Percentiles rank a stretch among this genome's conserved stretches.
Evolutionary conservation across 2,888 invertebrate species (phyloP).

Genomic region (Caenorhabditis wallacei): DNA sequence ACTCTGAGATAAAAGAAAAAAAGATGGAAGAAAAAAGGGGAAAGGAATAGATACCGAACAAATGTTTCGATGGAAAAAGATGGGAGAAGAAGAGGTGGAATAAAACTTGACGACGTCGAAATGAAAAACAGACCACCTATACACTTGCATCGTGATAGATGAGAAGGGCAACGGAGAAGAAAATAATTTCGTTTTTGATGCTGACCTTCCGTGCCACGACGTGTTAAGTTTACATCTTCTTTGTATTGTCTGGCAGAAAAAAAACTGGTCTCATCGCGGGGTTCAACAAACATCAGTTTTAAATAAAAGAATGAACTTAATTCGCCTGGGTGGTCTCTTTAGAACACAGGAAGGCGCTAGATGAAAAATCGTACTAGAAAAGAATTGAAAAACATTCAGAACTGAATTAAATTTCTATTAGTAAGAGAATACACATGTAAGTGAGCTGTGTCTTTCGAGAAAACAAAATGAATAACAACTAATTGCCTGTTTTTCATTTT

Average conservation of each 20-base stretch:
- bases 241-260: slow-evolving; percentile 42
- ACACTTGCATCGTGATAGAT: slow-evolving; percentile 20
- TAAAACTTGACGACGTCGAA: slow-evolving; percentile 18
- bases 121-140: slow-evolving; percentile 36
- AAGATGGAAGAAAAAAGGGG: background rate
- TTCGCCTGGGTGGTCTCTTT: slow-evolving; percentile 29
- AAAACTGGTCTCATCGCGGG: slow-evolving; percentile 52
- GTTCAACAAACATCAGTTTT: slow-evolving; percentile 39
- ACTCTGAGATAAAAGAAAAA: no score
- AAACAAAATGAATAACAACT: background rate
- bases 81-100: slow-evolving; percentile 5
- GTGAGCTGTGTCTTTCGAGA: no score
- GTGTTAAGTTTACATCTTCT: slow-evolving; percentile 52
- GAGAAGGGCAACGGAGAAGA: slow-evolving; percentile 33
- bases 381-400: slow-evolving; percentile 1
- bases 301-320: background rate
- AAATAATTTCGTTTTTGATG: slow-evolving; percentile 21
- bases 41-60: slow-evolving; percentile 7
- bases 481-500: slow-evolving; percentile 10
- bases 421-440: no score
- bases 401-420: background rate
- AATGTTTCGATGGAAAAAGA: background rate
- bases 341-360: background rate
- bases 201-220: slow-evolving; percentile 55
- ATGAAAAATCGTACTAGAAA: background rate